phyloP scores from a whole-genome alignment of 1,140 invertebrate species.

The Drosophila simulans region DNA sequence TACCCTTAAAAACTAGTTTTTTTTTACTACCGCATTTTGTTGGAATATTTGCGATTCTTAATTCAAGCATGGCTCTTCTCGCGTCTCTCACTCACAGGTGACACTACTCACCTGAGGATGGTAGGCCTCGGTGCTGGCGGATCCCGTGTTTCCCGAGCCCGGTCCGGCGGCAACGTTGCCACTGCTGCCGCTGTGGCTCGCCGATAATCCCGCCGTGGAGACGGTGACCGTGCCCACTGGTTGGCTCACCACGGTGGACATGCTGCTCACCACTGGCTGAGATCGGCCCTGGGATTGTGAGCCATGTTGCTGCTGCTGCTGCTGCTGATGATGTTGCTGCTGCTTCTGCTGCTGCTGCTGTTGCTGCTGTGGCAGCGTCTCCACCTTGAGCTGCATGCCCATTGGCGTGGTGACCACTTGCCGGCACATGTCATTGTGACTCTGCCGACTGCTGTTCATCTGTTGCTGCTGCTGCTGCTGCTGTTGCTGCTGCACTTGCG shows the following conservation, averaged over 20 bases:
- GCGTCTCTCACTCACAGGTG: neutral
- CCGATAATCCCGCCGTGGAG: conserved; percentile 28
- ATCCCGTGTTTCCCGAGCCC: neutral
- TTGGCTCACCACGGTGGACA: conserved; percentile 12
- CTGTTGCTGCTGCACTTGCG: conserved; percentile 39
- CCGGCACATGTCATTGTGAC: conserved; percentile 45
- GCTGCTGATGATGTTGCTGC: conserved; percentile 82
- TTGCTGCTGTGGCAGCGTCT: conserved; percentile 67
- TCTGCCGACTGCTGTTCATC: conserved; percentile 46
- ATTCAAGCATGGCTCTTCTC: neutral
- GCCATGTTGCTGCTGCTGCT: conserved; percentile 25
- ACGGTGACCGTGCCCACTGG: conserved; percentile 38
- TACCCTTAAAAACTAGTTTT: neutral
- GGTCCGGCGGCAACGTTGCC: conserved; percentile 6
- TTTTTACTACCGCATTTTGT: too few relatives aligned
- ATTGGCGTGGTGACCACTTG: conserved; percentile 27
- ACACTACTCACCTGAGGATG: conserved; percentile 89
- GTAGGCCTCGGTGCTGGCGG: conserved; percentile 89
- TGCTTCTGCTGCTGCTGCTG: conserved; percentile 84
- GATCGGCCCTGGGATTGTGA: conserved; percentile 10
- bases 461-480: conserved; percentile 48
- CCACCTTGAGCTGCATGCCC: conserved; percentile 72
- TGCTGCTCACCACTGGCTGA: conserved; percentile 10
- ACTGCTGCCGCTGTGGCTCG: conserved; percentile 3
- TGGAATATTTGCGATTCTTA: too few relatives aligned